Evolutionary conservation across 2,888 invertebrate species (phyloP).

Genomic region (Pilophorus perplexus): DNA sequence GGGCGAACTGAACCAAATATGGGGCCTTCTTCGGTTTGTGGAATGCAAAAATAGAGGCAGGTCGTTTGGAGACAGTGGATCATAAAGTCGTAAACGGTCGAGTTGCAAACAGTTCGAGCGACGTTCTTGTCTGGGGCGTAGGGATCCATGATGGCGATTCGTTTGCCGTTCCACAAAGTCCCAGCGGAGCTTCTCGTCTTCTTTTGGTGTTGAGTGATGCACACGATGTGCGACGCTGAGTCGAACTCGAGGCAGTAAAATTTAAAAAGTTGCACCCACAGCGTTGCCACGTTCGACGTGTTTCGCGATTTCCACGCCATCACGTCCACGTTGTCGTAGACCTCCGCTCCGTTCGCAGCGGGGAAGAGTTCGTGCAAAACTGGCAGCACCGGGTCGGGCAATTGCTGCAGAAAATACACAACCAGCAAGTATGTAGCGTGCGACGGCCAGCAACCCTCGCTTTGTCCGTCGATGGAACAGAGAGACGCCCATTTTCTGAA

Average conservation of each 20-base stretch:
- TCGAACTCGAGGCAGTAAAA: slow-evolving; percentile 51
- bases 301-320: slow-evolving; percentile 36
- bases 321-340: background rate
- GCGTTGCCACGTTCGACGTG: slow-evolving; percentile 49
- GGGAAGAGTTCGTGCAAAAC: slow-evolving; percentile 41
- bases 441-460: slow-evolving; percentile 55
- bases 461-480: slow-evolving; percentile 54
- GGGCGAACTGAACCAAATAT: slow-evolving; percentile 50
- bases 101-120: slow-evolving; percentile 51
- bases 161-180: background rate
- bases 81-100: slow-evolving; percentile 55
- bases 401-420: slow-evolving; percentile 56
- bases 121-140: slow-evolving; percentile 7
- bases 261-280: slow-evolving; percentile 52
- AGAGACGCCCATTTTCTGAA: slow-evolving; percentile 50
- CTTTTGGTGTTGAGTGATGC: slow-evolving; percentile 23
- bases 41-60: slow-evolving; percentile 55
- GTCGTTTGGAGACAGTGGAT: slow-evolving; percentile 54
- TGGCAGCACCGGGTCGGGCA: slow-evolving; percentile 54
- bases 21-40: slow-evolving; percentile 52
- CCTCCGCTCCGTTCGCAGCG: background rate
- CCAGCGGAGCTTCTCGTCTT: background rate
- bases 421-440: slow-evolving; percentile 56
- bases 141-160: slow-evolving; percentile 21
- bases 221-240: slow-evolving; percentile 9